Conservation (phyloP, 2,797 vertebrate species). For the Dermochelys coriacea region DNA sequence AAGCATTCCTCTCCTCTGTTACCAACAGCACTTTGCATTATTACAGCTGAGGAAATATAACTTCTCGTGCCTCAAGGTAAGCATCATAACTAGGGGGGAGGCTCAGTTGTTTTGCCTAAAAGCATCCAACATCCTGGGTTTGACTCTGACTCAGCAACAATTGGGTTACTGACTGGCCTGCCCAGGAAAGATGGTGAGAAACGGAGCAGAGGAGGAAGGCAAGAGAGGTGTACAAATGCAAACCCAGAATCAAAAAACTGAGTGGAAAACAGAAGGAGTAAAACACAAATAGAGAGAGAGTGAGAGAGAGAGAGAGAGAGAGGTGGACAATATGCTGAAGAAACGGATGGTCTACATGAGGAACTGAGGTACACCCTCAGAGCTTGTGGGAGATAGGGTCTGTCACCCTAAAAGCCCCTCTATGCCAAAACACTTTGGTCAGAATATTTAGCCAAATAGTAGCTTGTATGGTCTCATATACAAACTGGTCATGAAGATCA, state of each 20-base stretch:
- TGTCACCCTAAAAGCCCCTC: no score
- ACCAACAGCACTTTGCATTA: background rate
- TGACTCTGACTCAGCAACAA: accelerated
- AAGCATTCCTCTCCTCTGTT: background rate
- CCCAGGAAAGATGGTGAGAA: background rate
- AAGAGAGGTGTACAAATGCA: background rate
- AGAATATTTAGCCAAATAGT: no score
- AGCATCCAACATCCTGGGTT: accelerated
- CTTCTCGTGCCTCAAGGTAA: accelerated
- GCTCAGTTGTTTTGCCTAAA: background rate
- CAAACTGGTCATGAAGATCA: no score
- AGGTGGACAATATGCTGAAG: background rate
- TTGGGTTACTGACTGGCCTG: background rate
- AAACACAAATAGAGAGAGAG: background rate
- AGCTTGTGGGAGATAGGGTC: background rate
- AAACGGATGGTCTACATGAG: background rate
- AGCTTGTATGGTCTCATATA: no score
- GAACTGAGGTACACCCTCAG: background rate
- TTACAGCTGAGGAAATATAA: background rate
- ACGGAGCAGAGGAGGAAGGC: background rate
- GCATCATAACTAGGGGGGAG: accelerated
- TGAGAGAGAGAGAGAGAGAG: background rate
- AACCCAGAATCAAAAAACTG: background rate
- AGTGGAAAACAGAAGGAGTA: background rate
- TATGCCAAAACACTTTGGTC: no score